Base-by-base conservation (phyloP, 2,797 vertebrate genomes). In the Perodicticus potto region DNA sequence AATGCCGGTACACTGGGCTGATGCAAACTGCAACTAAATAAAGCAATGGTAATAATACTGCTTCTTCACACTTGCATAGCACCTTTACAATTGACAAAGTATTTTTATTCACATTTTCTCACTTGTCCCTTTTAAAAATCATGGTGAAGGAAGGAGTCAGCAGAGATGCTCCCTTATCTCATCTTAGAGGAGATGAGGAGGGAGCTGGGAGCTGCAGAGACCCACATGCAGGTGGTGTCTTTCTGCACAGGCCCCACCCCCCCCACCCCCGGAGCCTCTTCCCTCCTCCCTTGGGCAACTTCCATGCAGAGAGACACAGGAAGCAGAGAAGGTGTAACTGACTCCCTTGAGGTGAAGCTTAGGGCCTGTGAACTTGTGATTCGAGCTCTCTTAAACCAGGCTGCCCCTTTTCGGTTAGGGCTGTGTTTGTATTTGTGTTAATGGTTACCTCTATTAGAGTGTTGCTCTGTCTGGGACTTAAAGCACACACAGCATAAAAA, bases 81-180 rank as follows among this genome's bases (percentile, higher is more conserved):
- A 95, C 95, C 94, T 97, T 93, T 84, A 61, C 37, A 43, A 76
- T 80, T 73, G 40, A 27, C 82, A 12, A 40, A 78, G 94, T 94
- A 97, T 96, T 97, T 97, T 97, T 96, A 69, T 77, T 95, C 76
- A 23, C 16, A 45, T 69, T 81, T 96, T 97, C 96, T 96, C 96
- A 95, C 96, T 91, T 86, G 49, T 81, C 74, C 67, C 86, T 95
- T 92, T 59, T 27, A 32, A 80, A 91, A 96, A 93, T 14, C 19
- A 2, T 14, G 49, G 37, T 37, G 78, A 96, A 78, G 34, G 69
- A 96, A 78, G 32, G 63, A 95, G 70, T 95, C 77, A 77, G 74
- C 69, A 12, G 74, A 14, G 1, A 14, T 34, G n/a, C 11, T 77
- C n/a, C 69, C 34, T 86, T 74, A 61, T 57, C 80, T 92, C 32